phyloP scores from a whole-genome alignment of 2,888 invertebrate species.

The Macaria liturata region DNA sequence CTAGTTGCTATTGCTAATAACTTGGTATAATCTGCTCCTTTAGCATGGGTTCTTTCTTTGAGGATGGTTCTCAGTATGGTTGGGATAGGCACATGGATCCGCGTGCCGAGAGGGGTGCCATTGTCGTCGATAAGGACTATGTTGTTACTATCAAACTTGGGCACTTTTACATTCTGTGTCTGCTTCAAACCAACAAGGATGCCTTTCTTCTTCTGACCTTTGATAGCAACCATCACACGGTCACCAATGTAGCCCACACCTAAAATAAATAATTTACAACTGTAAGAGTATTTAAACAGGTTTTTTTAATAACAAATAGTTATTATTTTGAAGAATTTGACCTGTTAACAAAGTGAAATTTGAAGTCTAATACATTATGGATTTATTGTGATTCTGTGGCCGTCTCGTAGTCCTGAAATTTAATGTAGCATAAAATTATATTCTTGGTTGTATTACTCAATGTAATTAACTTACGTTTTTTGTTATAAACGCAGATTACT shows the following conservation, averaged over 20 bases:
- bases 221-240: conserved; percentile 95
- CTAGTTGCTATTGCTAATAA: conserved; percentile 93
- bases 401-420: no score
- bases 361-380: no score
- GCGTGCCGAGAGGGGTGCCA: conserved; percentile 96
- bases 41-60: conserved; percentile 90
- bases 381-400: no score
- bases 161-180: conserved; percentile 90
- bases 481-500: conserved; percentile 97
- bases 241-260: conserved; percentile 88
- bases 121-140: conserved; percentile 97
- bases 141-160: conserved; percentile 97
- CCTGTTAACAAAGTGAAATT: no score
- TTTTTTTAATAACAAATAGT: no score
- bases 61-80: conserved; percentile 92
- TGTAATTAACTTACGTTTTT: conserved; percentile 72
- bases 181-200: conserved; percentile 91
- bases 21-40: conserved; percentile 96
- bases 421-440: no score
- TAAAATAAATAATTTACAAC: conserved; percentile 35
- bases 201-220: conserved; percentile 97
- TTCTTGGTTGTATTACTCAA: no score
- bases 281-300: no score
- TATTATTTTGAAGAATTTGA: neutral
- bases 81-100: conserved; percentile 98